These are phyloP conservation scores for Branchellion lobata DNA, from an alignment of 2,888 invertebrate species.

Conservation along the genomic window DNA sequence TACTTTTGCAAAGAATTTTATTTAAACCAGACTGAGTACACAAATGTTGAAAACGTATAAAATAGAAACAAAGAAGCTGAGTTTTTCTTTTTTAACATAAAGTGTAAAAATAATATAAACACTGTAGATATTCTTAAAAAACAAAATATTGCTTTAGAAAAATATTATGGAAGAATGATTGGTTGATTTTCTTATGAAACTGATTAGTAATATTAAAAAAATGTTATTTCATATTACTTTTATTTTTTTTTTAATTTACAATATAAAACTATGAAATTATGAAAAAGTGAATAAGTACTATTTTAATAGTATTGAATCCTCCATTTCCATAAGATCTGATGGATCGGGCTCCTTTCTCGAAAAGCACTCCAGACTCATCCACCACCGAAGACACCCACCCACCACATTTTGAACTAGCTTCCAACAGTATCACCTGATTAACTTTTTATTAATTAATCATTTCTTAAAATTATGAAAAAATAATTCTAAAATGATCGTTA, in stretches of 20 bases:
- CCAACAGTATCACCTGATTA: conserved; percentile 67
- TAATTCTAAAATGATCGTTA: background rate
- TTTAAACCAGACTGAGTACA: background rate
- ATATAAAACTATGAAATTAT: too few relatives aligned
- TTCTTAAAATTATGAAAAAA: background rate
- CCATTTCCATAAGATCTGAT: conserved; percentile 70
- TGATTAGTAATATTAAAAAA: too few relatives aligned
- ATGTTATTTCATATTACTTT: too few relatives aligned
- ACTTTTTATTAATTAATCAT: background rate
- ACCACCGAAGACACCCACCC: conserved; percentile 79
- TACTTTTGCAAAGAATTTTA: background rate
- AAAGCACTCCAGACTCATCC: conserved; percentile 71
- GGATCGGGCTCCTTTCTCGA: conserved; percentile 86
- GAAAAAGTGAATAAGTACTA: too few relatives aligned
- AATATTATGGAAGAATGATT: too few relatives aligned
- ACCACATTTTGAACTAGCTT: conserved; percentile 75
- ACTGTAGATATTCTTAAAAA: background rate
- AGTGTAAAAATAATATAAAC: background rate
- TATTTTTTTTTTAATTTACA: too few relatives aligned
- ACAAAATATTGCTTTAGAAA: conserved; percentile 1
- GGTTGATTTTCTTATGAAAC: too few relatives aligned
- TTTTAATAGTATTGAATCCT: conserved; percentile 76
- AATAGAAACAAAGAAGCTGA: background rate
- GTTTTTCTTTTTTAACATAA: too few relatives aligned
- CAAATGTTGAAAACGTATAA: conserved; percentile 1